Evolutionary conservation across 1,140 invertebrate species (phyloP).

Genomic region (Penaeus japonicus): DNA sequence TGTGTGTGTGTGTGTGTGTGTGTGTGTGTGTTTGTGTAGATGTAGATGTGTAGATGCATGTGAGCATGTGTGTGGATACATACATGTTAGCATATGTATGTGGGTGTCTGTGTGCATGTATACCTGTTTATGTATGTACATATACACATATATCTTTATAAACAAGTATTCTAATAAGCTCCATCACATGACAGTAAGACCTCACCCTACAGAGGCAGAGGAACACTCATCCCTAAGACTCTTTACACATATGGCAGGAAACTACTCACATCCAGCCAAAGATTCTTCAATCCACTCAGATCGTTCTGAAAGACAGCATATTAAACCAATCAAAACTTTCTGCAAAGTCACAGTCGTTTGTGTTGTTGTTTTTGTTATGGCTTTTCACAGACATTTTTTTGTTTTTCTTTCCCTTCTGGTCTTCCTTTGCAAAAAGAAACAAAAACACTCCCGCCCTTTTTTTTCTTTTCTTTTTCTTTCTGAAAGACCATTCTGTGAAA

Average conservation of each 20-base stretch:
- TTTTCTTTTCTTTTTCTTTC: not conserved
- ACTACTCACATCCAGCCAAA: constrained; percentile 53
- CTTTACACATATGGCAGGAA: not conserved
- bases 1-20: too few species aligned
- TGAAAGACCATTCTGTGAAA: not conserved
- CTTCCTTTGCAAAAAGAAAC: too few species aligned
- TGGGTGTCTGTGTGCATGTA: too few species aligned
- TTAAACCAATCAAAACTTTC: constrained; percentile 32
- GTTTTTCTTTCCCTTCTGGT: too few species aligned
- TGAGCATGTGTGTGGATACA: too few species aligned
- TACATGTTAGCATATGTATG: too few species aligned
- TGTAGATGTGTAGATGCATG: too few species aligned
- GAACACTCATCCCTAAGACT: not conserved
- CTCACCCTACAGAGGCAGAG: too few species aligned
- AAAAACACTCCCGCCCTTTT: not conserved
- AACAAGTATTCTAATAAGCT: not conserved
- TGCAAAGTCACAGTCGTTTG: not conserved
- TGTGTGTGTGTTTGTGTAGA: too few species aligned
- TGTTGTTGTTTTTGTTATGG: not conserved
- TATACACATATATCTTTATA: not conserved
- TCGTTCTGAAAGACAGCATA: constrained; percentile 50
- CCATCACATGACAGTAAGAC: too few species aligned
- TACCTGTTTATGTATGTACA: too few species aligned
- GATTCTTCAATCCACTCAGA: constrained; percentile 54
- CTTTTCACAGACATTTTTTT: not conserved